These are phyloP conservation scores for Melanotaenia nigrans DNA, from an alignment of 2,797 vertebrate genomes.

Conservation along the genomic window DNA sequence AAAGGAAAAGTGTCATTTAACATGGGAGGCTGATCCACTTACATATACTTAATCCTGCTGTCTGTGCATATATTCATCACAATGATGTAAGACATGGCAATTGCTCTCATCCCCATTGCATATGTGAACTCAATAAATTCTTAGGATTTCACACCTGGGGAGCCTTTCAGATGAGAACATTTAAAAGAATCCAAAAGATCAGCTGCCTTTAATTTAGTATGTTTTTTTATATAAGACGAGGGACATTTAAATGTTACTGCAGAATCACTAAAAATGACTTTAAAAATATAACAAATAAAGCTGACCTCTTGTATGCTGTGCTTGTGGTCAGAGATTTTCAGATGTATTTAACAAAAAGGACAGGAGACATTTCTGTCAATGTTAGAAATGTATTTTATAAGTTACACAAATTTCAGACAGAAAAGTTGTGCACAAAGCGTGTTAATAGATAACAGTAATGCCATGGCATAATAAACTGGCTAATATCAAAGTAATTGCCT, in stretches of 20 bases:
- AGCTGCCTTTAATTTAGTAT: neutral
- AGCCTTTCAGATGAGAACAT: neutral
- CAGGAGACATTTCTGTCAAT: conserved; percentile 32
- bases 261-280: neutral
- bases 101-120: neutral
- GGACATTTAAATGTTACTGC: neutral
- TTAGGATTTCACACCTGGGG: neutral
- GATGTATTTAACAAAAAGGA: neutral
- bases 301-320: neutral
- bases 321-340: neutral
- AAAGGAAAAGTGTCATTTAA: neutral
- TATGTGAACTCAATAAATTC: neutral
- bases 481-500: conserved; percentile 40
- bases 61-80: neutral
- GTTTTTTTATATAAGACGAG: neutral
- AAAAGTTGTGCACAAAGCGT: conserved; percentile 39
- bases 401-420: conserved; percentile 34
- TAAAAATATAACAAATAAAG: neutral
- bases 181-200: neutral
- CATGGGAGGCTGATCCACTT: neutral
- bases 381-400: conserved; percentile 75
- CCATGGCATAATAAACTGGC: conserved; percentile 46
- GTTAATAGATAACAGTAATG: conserved; percentile 54
- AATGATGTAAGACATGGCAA: neutral
- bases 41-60: neutral